Percentiles rank a stretch among this genome's conserved stretches.
These are phyloP conservation scores for Psilanteris sp. DNA, from an alignment of 1,140 invertebrate genomes.

Conservation along the genomic window DNA sequence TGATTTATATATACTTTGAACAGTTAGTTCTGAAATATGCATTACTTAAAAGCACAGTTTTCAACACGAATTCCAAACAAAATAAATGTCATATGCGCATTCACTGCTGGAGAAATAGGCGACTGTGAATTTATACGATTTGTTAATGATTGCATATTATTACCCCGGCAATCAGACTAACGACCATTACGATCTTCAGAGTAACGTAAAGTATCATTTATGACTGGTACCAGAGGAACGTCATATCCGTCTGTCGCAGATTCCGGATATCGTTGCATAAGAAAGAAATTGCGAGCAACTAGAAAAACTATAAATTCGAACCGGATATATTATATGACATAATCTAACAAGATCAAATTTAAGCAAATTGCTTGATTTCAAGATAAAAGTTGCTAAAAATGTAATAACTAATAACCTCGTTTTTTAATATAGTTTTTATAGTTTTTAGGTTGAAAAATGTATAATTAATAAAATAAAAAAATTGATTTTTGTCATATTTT, in stretches of 20 bases:
- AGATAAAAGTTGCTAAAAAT: too few species aligned
- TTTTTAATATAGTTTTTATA: too few species aligned
- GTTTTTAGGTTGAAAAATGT: too few species aligned
- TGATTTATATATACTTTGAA: conserved; percentile 56
- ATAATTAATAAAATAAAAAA: too few species aligned
- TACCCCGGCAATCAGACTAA: conserved; percentile 54
- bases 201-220: conserved; percentile 53
- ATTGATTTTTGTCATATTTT: too few species aligned
- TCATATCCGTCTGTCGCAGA: conserved; percentile 45
- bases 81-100: conserved; percentile 57
- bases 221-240: conserved; percentile 34
- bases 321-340: conserved; percentile 8
- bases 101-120: conserved; percentile 47
- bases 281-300: conserved; percentile 36
- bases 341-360: too few species aligned
- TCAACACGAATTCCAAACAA: conserved; percentile 51
- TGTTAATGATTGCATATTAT: conserved; percentile 63
- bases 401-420: too few species aligned
- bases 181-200: conserved; percentile 51
- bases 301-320: conserved; percentile 16
- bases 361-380: too few species aligned
- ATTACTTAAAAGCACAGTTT: conserved; percentile 44
- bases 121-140: conserved; percentile 58
- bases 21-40: conserved; percentile 36
- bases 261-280: conserved; percentile 31